These are phyloP conservation scores for Monoplex corrugatus DNA, from an alignment of 2,888 invertebrate species.

Conservation along the genomic window DNA sequence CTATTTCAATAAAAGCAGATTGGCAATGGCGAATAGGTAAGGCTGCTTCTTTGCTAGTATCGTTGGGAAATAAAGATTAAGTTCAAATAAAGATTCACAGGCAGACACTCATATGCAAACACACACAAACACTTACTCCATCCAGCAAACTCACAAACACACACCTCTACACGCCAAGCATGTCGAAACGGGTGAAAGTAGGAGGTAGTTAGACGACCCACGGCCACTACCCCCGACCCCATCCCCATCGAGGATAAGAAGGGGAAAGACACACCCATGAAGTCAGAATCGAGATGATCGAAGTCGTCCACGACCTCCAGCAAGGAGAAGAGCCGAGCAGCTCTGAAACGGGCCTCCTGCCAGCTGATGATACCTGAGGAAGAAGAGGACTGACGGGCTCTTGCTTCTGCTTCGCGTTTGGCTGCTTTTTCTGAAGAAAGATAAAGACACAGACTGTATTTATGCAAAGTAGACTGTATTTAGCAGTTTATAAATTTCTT, in stretches of 20 bases:
- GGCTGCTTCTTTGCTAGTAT: too few species aligned
- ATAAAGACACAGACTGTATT: not conserved
- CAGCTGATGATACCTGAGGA: too few species aligned
- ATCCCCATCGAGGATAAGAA: not conserved
- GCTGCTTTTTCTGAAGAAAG: not conserved
- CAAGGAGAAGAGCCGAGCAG: not conserved
- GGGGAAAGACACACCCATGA: not conserved
- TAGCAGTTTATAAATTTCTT: too few species aligned
- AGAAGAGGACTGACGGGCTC: too few species aligned
- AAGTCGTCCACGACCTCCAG: slow-evolving; percentile 2
- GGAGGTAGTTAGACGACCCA: not conserved
- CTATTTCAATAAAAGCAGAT: too few species aligned
- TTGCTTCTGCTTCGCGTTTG: not conserved
- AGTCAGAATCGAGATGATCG: not conserved
- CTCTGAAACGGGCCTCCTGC: not conserved
- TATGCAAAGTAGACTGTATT: too few species aligned
- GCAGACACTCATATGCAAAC: too few species aligned
- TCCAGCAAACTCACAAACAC: not conserved
- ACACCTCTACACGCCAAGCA: slow-evolving; percentile 15
- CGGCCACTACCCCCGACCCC: slow-evolving; percentile 6
- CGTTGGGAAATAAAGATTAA: too few species aligned
- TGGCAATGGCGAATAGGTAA: too few species aligned
- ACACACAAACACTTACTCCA: too few species aligned
- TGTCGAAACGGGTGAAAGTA: slow-evolving; percentile 25
- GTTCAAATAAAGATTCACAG: too few species aligned